Percentiles rank a stretch among this genome's conserved stretches.
phyloP scores from a whole-genome alignment of 2,797 vertebrate species.

The Squalus acanthias region DNA sequence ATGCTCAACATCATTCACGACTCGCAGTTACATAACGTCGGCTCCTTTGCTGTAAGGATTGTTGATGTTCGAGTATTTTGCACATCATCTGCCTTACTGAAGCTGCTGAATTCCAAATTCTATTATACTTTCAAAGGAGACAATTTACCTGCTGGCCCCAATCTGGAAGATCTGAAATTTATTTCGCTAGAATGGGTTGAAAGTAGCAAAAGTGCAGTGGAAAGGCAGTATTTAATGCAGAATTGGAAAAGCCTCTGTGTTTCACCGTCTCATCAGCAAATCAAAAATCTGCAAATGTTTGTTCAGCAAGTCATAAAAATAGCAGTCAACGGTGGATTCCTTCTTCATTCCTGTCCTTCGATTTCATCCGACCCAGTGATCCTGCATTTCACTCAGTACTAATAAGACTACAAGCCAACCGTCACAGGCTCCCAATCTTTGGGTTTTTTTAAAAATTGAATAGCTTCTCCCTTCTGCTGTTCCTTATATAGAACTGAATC shows the following conservation, averaged over 20 bases:
- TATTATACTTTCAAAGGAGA: constrained; percentile 65
- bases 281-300: constrained; percentile 66
- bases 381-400: background rate
- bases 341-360: constrained; percentile 63
- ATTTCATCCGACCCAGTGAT: constrained; percentile 49
- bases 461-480: background rate
- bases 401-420: background rate
- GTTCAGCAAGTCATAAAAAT: constrained; percentile 68
- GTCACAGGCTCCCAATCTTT: background rate
- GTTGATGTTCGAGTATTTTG: constrained; percentile 64
- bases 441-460: background rate
- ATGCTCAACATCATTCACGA: constrained; percentile 67
- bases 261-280: constrained; percentile 62
- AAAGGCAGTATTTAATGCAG: constrained; percentile 65
- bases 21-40: constrained; percentile 64
- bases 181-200: constrained; percentile 66
- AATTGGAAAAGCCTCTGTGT: constrained; percentile 66
- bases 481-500: background rate
- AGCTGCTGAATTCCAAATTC: constrained; percentile 62
- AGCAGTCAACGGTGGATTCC: constrained; percentile 65
- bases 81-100: constrained; percentile 62
- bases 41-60: constrained; percentile 61
- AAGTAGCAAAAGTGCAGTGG: constrained; percentile 58
- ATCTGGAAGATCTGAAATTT: constrained; percentile 60
- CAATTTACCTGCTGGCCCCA: constrained; percentile 59